Percentiles rank a stretch among this genome's conserved stretches.
Evolutionary conservation across 2,113 vertebrate genomes (phyloP).

Genomic region (Prietella phreatophila): DNA sequence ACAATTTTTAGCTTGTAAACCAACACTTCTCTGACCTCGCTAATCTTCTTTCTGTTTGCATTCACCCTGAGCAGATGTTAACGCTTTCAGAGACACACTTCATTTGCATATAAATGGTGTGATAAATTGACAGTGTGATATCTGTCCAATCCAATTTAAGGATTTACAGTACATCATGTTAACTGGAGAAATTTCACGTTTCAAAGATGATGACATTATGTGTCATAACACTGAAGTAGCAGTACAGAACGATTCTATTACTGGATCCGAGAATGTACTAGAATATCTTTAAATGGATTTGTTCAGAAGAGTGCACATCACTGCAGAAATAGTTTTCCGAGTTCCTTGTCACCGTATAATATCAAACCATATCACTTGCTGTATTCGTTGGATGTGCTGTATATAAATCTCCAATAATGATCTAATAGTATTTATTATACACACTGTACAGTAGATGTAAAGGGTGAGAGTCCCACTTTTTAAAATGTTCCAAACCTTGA

Average conservation of each 20-base stretch:
- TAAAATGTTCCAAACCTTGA: not conserved
- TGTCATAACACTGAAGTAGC: not conserved
- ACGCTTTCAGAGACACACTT: not conserved
- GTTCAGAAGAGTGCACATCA: not conserved
- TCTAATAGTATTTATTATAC: not conserved
- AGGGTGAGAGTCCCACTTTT: not conserved
- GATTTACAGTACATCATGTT: not conserved
- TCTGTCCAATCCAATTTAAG: not conserved
- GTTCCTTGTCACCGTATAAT: not conserved
- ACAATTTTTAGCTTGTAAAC: conserved; percentile 5
- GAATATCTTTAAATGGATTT: not conserved
- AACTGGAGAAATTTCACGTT: not conserved
- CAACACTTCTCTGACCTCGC: not conserved
- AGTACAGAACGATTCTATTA: not conserved
- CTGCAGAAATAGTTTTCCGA: not conserved
- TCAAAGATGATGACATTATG: not conserved
- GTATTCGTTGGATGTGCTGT: not conserved
- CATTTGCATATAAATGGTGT: conserved; percentile 9
- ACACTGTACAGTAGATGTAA: not conserved
- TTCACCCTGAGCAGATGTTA: conserved; percentile 21
- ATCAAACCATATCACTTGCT: not conserved
- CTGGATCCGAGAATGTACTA: not conserved
- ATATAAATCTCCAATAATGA: not conserved
- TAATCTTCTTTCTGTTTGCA: not conserved
- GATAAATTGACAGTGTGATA: conserved; percentile 11